These are phyloP conservation scores for Silurus meridionalis DNA, from an alignment of 2,113 vertebrate species.

Conservation along the genomic window DNA sequence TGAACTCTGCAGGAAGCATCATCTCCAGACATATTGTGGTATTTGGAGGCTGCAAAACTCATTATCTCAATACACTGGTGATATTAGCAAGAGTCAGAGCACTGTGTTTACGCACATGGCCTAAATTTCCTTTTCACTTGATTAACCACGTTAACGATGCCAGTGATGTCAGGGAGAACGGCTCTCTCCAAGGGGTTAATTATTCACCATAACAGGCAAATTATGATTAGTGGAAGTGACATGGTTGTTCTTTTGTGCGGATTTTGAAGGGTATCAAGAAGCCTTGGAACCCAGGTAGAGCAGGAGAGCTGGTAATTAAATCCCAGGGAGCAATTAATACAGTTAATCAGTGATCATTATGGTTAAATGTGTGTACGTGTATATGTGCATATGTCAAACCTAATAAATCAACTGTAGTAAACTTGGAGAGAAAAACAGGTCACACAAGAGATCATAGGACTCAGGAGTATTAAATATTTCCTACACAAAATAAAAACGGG, in stretches of 20 bases:
- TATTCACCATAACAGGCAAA: constrained; percentile 12
- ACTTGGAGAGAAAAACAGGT: background rate
- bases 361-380: constrained; percentile 11
- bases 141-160: constrained; percentile 32
- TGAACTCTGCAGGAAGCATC: background rate
- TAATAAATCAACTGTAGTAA: constrained; percentile 7
- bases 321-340: constrained; percentile 23
- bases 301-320: background rate
- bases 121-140: constrained; percentile 10
- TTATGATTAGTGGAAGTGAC: constrained; percentile 20
- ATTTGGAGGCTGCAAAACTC: background rate
- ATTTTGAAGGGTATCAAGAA: background rate
- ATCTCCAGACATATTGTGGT: background rate
- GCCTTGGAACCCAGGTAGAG: background rate
- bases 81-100: background rate
- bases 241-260: background rate
- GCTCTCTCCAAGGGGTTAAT: constrained; percentile 19
- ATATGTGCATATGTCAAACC: constrained; percentile 13
- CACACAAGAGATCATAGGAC: constrained; percentile 10
- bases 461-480: constrained; percentile 1
- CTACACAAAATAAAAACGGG: background rate
- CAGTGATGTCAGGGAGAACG: constrained; percentile 6
- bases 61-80: constrained; percentile 13
- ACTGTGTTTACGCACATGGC: background rate
- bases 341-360: background rate